A percentile compares a stretch with the other conserved stretches of the same genome.
Conservation (phyloP, 2,888 invertebrate genomes). For the Julus scandinavius region DNA sequence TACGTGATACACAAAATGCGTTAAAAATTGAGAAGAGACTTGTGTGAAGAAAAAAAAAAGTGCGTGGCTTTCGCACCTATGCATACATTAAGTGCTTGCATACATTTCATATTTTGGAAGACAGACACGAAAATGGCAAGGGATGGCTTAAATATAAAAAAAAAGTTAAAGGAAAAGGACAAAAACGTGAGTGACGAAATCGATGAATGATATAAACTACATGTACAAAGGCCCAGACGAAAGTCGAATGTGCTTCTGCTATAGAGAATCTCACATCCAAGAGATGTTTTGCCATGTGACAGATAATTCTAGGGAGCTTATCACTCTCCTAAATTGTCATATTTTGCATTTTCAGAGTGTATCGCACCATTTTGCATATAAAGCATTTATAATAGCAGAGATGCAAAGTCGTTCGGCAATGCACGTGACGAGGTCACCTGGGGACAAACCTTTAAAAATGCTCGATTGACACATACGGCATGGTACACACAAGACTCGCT, state of each 20-base stretch:
- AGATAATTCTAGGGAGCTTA: constrained; percentile 53
- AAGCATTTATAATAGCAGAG: constrained; percentile 52
- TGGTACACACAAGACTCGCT: background rate
- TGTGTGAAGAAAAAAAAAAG: constrained; percentile 6
- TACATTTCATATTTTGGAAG: background rate
- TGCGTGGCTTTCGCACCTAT: constrained; percentile 18
- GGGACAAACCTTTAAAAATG: constrained; percentile 46
- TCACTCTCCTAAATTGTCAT: constrained; percentile 54
- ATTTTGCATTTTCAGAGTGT: constrained; percentile 46
- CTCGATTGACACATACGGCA: constrained; percentile 27
- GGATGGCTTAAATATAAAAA: background rate
- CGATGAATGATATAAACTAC: constrained; percentile 35
- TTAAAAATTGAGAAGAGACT: constrained; percentile 28
- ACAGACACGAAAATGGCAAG: constrained; percentile 40
- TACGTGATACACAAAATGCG: background rate
- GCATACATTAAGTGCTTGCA: background rate
- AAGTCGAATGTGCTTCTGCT: background rate
- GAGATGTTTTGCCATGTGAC: constrained; percentile 48
- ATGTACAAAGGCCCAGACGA: constrained; percentile 12
- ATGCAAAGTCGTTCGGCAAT: constrained; percentile 27
- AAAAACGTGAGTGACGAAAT: constrained; percentile 45
- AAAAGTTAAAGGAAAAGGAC: constrained; percentile 32
- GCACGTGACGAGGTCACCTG: constrained; percentile 42
- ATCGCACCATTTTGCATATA: constrained; percentile 49
- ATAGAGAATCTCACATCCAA: background rate